These are phyloP conservation scores for Salpingus planirostris DNA, from an alignment of 2,888 invertebrate species.

Conservation along the genomic window DNA sequence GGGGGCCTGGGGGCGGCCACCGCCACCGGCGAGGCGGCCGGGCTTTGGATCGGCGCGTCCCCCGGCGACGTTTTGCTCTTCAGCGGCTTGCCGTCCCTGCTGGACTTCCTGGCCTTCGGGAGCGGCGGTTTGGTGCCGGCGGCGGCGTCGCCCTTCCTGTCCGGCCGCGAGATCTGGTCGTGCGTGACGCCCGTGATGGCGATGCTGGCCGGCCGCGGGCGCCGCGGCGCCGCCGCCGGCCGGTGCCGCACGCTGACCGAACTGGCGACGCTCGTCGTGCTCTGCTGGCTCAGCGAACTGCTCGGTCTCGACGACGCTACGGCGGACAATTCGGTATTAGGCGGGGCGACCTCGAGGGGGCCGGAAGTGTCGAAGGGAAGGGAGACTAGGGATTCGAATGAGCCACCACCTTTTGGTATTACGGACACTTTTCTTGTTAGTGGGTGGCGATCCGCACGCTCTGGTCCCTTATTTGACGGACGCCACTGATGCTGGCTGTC, in stretches of 20 bases:
- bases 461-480: too few species aligned
- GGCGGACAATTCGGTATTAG: too few species aligned
- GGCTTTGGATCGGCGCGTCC: slow-evolving; percentile 20
- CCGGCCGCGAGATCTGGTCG: slow-evolving; percentile 24
- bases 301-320: slow-evolving; percentile 73
- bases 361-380: too few species aligned
- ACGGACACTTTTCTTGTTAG: too few species aligned
- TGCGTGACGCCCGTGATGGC: slow-evolving; percentile 72
- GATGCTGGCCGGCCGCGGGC: slow-evolving; percentile 73
- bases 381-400: slow-evolving; percentile 15
- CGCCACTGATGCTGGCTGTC: too few species aligned
- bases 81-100: slow-evolving; percentile 23
- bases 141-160: slow-evolving; percentile 36
- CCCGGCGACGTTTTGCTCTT: slow-evolving; percentile 22
- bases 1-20: slow-evolving; percentile 3
- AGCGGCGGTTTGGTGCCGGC: slow-evolving; percentile 46
- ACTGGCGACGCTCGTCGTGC: slow-evolving; percentile 53
- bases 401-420: too few species aligned
- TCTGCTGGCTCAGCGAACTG: slow-evolving; percentile 73
- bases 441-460: too few species aligned
- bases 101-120: slow-evolving; percentile 40
- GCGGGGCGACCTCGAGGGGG: too few species aligned
- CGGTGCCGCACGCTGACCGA: slow-evolving; percentile 50
- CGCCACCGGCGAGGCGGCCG: slow-evolving; percentile 13
- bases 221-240: slow-evolving; percentile 54